Conservation (phyloP, 2,888 invertebrate genomes). For the Apocheima hispidaria region DNA sequence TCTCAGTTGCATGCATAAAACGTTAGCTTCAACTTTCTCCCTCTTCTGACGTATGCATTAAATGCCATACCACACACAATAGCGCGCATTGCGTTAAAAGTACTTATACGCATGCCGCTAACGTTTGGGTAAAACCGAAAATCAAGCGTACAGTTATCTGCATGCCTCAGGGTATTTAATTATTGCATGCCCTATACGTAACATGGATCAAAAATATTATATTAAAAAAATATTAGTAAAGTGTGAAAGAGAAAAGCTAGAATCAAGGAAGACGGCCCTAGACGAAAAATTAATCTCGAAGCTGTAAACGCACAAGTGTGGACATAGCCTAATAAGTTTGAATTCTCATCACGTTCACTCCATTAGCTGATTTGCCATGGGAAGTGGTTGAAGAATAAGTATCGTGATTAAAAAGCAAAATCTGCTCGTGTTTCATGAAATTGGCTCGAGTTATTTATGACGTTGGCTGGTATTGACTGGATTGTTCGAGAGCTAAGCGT, state of each 20-base stretch:
- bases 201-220: too few relatives aligned
- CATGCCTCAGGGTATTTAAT: too few relatives aligned
- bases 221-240: too few relatives aligned
- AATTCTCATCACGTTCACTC: slow-evolving; percentile 68
- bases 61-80: too few relatives aligned
- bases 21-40: too few relatives aligned
- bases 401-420: slow-evolving; percentile 55
- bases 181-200: too few relatives aligned
- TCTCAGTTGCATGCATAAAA: neutral
- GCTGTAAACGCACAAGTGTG: neutral
- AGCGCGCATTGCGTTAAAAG: too few relatives aligned
- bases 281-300: neutral
- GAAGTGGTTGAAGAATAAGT: slow-evolving; percentile 60
- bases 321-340: neutral
- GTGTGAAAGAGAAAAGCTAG: too few relatives aligned
- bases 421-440: slow-evolving; percentile 44
- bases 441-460: slow-evolving; percentile 28
- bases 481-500: slow-evolving; percentile 6
- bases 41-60: neutral
- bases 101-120: too few relatives aligned
- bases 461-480: slow-evolving; percentile 11
- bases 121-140: too few relatives aligned
- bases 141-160: too few relatives aligned
- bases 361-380: slow-evolving; percentile 73
- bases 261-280: too few relatives aligned